These are phyloP conservation scores for Microcebus jonahi DNA, from an alignment of 2,113 vertebrate species.

Conservation along the genomic window DNA sequence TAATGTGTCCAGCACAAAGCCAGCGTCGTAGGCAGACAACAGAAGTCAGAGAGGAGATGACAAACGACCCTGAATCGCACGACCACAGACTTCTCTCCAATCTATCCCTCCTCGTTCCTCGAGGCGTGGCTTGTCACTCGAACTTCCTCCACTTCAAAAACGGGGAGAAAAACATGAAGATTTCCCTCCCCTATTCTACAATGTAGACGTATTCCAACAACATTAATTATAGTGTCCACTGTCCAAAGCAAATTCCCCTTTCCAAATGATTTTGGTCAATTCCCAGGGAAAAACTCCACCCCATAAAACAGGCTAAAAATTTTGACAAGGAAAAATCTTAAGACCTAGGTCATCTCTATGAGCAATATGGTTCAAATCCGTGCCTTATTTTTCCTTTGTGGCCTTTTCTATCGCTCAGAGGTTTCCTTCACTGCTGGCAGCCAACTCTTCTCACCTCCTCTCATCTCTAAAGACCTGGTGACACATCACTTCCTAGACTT, in stretches of 20 bases:
- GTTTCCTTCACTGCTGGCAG: not conserved
- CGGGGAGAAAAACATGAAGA: no score
- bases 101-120: not conserved
- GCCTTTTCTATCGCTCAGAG: not conserved
- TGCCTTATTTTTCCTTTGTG: not conserved
- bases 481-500: not conserved
- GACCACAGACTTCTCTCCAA: not conserved
- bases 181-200: not conserved
- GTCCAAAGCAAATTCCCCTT: not conserved
- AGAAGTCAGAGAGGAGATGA: not conserved
- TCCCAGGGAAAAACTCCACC: not conserved
- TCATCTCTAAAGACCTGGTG: not conserved
- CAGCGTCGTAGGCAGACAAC: not conserved
- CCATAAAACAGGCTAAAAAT: not conserved
- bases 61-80: not conserved
- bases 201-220: not conserved
- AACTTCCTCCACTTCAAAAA: not conserved
- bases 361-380: not conserved
- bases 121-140: not conserved
- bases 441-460: not conserved
- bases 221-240: not conserved
- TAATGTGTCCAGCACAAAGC: constrained; percentile 65
- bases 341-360: not conserved
- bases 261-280: not conserved
- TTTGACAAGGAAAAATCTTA: not conserved